Evolutionary conservation across 92 coral and sea anemone genomes (phyloP).

Genomic region (Plumapathes pennacea): DNA sequence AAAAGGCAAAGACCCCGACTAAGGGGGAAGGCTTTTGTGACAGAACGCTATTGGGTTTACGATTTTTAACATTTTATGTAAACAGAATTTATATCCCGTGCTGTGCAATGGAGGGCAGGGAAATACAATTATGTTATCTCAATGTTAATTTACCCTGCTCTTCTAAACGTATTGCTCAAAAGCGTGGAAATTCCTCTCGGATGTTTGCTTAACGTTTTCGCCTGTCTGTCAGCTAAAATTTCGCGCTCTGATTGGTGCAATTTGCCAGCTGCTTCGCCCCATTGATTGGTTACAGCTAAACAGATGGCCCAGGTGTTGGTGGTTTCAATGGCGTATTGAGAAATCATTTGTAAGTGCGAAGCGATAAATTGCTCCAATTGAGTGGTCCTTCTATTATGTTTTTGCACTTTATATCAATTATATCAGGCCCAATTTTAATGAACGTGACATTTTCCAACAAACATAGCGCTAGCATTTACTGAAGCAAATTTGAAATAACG

Average conservation of each 20-base stretch:
- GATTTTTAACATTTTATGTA: background rate
- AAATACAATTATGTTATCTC: too few species aligned
- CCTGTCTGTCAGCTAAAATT: conserved; percentile 37
- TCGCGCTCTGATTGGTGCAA: conserved; percentile 62
- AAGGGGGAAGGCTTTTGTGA: too few species aligned
- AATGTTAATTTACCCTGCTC: conserved; percentile 43
- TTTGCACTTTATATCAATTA: conserved; percentile 87
- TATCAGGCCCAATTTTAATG: too few species aligned
- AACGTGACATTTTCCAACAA: conserved; percentile 42
- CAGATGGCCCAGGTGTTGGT: conserved; percentile 86
- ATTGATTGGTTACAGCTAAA: conserved; percentile 69
- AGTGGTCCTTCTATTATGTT: conserved; percentile 72
- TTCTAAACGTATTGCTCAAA: conserved; percentile 57
- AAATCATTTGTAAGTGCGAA: conserved; percentile 56
- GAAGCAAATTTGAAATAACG: conserved; percentile 43
- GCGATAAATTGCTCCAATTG: conserved; percentile 78
- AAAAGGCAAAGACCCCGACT: too few species aligned
- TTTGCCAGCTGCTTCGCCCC: conserved; percentile 63
- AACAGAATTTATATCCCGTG: conserved; percentile 12
- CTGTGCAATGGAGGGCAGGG: conserved; percentile 13
- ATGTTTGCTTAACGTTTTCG: conserved; percentile 76
- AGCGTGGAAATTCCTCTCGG: conserved; percentile 69
- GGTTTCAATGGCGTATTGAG: conserved; percentile 66
- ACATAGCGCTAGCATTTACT: conserved; percentile 53
- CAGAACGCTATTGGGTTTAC: too few species aligned